These are phyloP conservation scores for Rhabditoides inermis DNA, from an alignment of 2,888 invertebrate genomes.

Conservation along the genomic window DNA sequence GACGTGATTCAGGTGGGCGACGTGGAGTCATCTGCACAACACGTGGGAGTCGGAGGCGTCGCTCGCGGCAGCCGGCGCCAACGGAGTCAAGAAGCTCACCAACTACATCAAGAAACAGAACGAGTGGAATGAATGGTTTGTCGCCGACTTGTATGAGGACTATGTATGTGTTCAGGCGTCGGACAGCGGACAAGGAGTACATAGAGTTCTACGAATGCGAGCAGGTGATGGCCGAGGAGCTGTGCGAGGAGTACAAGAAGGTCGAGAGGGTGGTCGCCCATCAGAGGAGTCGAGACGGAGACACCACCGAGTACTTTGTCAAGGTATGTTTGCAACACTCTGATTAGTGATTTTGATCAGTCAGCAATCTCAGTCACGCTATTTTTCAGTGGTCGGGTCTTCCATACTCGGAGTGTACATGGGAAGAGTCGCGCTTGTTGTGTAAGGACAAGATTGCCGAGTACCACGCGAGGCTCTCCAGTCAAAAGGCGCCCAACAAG, in stretches of 20 bases:
- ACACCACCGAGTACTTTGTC: conserved; percentile 73
- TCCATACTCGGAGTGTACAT: conserved; percentile 90
- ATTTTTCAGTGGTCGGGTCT: conserved; percentile 95
- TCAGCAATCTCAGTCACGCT: no score
- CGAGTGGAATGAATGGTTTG: conserved; percentile 73
- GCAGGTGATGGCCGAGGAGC: conserved; percentile 79
- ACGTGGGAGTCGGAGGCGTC: conserved; percentile 92
- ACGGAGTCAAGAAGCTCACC: conserved; percentile 90
- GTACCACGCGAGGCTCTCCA: conserved; percentile 71
- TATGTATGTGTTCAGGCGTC: conserved; percentile 56
- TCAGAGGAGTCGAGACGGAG: conserved; percentile 17
- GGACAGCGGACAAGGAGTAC: conserved; percentile 84
- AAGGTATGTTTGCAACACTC: no score
- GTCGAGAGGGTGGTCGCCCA: conserved; percentile 45
- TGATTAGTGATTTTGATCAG: no score
- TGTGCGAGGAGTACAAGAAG: conserved; percentile 78
- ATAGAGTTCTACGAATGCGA: conserved; percentile 95
- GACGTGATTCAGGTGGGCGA: conserved; percentile 66
- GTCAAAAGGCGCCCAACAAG: conserved; percentile 79
- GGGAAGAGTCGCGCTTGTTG: conserved; percentile 86
- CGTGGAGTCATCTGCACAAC: conserved; percentile 96
- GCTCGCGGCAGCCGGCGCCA: conserved; percentile 66
- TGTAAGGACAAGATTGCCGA: conserved; percentile 70
- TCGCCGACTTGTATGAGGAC: not conserved
- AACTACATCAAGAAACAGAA: conserved; percentile 73